Conservation (phyloP, 1,140 invertebrate species). For the honey bee (Apis mellifera) region Amel_HAv3.1 CM009941.2:9607501-9608000, state of each 20-base stretch:
- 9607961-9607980: not conserved
- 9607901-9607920: not conserved
- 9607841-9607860: not conserved
- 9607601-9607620: not conserved
- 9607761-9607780: conserved; percentile 14
- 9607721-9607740: conserved; percentile 3
- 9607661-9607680: not conserved
- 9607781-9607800: conserved; percentile 42
- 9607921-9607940: conserved; percentile 9
- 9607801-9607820: conserved; percentile 47
- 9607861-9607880: not conserved
- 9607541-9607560: not conserved
- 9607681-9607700: not conserved
- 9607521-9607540: not conserved
- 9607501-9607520: not conserved
- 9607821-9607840: conserved; percentile 23
- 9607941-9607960: conserved; percentile 1
- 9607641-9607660: not conserved
- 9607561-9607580: no score
- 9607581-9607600: not conserved
- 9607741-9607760: conserved; percentile 34
- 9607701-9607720: not conserved
- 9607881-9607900: conserved; percentile 22
- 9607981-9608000: no score
- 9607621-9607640: not conserved